Evolutionary conservation across 2,888 invertebrate species (phyloP).

Genomic region (Drosophila prolongata): DNA sequence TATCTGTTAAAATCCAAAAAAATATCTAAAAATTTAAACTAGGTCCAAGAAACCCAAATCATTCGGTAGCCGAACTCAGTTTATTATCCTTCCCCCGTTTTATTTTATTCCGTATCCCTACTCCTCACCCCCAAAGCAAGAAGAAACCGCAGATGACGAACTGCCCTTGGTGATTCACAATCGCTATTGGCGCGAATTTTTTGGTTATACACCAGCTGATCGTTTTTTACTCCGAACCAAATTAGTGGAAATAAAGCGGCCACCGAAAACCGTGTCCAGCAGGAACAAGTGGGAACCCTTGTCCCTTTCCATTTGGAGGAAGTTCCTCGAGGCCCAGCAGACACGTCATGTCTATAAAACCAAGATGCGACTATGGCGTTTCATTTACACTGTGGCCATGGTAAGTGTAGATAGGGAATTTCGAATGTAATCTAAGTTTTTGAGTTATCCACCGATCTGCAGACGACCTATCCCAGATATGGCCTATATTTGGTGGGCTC

Average conservation of each 20-base stretch:
- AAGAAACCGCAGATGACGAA: constrained; percentile 37
- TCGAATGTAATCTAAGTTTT: neutral
- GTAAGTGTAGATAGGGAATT: constrained; percentile 83
- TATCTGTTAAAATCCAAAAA: too few species aligned
- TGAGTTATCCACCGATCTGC: neutral
- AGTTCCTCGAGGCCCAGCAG: constrained; percentile 91
- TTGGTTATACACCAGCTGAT: constrained; percentile 86
- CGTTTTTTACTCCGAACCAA: constrained; percentile 88
- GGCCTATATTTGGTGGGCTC: constrained; percentile 98
- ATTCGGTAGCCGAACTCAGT: neutral
- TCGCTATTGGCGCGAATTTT: constrained; percentile 78
- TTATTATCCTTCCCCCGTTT: neutral
- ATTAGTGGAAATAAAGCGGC: constrained; percentile 88
- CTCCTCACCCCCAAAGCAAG: constrained; percentile 21
- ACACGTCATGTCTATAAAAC: constrained; percentile 91
- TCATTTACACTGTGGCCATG: constrained; percentile 90
- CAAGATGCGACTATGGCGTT: constrained; percentile 94
- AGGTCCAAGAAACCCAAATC: too few species aligned
- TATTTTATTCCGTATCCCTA: neutral
- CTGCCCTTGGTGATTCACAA: constrained; percentile 60
- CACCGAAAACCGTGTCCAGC: constrained; percentile 87
- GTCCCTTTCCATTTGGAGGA: constrained; percentile 92
- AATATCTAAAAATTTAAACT: too few species aligned
- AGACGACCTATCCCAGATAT: constrained; percentile 87
- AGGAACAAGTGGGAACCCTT: constrained; percentile 88